Base-by-base conservation (phyloP, 2,888 invertebrate species). In the Microplitis deprimator region DNA sequence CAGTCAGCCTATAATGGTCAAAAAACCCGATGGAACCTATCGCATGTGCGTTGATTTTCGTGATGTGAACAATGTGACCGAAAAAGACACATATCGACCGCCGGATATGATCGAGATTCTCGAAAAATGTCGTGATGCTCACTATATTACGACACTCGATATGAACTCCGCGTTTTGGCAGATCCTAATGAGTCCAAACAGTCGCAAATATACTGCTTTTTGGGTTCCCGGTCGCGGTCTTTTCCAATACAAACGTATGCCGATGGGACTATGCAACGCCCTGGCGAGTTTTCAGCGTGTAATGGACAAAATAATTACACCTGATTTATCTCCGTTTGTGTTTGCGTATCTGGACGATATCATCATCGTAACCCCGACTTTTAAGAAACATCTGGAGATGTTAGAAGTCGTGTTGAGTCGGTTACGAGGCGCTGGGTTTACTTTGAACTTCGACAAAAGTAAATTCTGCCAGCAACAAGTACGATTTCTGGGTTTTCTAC, bases 381-480 rank as follows among this genome's bases (percentile, higher is more conserved):
- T 81, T 1, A 75, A 79, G 1, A 77, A 76, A 39, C 80, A 80
- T 40, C 20, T 68, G 3, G 1, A 67, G 8, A 39, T 80, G 5
- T 64, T 80, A 20, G 29, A 68, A 64, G 5, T 75, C 0, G 29
- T 80, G 0, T 77, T 78, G 20, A 77, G 78, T 10, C 74, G 73
- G 1, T 67, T 80, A 1, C 67, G 79, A 0, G 77, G 78, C 13
- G 80, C 76, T 0, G 77, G 76, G 59, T 60, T 79, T 41, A 74
- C 16, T 0, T 41, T 80, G 1, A 80, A 81, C 40, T 75, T 75
- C 4, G 80, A 79, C 38, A 81, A 81, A 60, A 80, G 79, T 70
- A 76, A 77, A 1, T 80, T 80, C 16, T 79, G 75, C 13, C 79
- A 79, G 16, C 70, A 40, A 6, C 77, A 80, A 69, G 79, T 79